Percentiles rank a stretch among this genome's conserved stretches.
Evolutionary conservation across 2,888 invertebrate species (phyloP).

Genomic region (Erebia aethiops): DNA sequence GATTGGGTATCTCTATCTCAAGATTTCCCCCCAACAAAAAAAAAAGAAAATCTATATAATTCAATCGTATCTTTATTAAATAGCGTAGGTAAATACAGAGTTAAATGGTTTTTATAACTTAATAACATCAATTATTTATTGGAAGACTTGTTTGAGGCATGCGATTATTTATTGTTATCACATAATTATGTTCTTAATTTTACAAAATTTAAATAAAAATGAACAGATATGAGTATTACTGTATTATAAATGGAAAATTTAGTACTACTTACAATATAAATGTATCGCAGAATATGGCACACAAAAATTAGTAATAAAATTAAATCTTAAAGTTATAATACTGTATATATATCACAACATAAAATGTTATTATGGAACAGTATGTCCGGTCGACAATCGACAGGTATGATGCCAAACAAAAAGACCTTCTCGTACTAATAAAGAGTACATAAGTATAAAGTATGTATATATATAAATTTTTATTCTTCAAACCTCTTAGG

Average conservation of each 20-base stretch:
- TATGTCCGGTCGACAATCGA: not conserved
- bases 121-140: constrained; percentile 24
- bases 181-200: constrained; percentile 12
- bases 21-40: too few relatives aligned
- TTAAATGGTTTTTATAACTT: constrained; percentile 9
- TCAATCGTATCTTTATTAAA: constrained; percentile 20
- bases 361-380: not conserved
- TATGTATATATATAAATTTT: too few relatives aligned
- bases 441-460: too few relatives aligned
- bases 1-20: too few relatives aligned
- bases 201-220: constrained; percentile 15
- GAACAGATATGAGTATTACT: not conserved
- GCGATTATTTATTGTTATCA: constrained; percentile 26
- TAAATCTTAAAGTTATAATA: constrained; percentile 34
- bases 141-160: constrained; percentile 47
- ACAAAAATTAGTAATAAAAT: constrained; percentile 25
- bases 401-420: too few relatives aligned
- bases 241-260: constrained; percentile 7
- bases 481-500: not conserved
- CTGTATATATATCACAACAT: constrained; percentile 27
- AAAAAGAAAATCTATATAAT: too few relatives aligned
- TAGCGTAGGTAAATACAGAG: constrained; percentile 18
- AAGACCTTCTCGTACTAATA: too few relatives aligned
- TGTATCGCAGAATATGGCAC: constrained; percentile 19
- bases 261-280: constrained; percentile 18